Percentiles rank a stretch among this genome's conserved stretches.
These are phyloP conservation scores for Matsumyia berberina DNA, from an alignment of 2,888 invertebrate species.

Conservation along the genomic window DNA sequence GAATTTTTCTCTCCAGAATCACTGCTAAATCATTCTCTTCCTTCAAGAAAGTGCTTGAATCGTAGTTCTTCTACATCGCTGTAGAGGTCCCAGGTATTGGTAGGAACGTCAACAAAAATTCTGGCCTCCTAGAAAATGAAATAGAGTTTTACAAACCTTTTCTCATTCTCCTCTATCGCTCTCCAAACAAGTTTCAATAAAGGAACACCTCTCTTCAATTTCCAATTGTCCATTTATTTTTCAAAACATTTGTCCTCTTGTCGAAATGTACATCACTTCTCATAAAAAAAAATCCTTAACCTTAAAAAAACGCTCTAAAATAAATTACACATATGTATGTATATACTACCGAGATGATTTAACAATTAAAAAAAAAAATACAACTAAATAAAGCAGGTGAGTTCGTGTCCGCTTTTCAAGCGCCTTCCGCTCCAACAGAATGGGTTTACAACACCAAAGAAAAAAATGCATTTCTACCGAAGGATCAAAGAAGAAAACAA, in stretches of 20 bases:
- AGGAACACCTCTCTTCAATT: background rate
- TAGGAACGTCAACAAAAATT: too few species aligned
- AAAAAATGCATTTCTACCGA: slow-evolving; percentile 47
- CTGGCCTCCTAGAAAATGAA: too few species aligned
- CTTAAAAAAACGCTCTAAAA: slow-evolving; percentile 54
- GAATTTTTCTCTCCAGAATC: too few species aligned
- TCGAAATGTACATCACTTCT: slow-evolving; percentile 31
- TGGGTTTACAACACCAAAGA: slow-evolving; percentile 23
- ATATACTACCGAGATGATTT: slow-evolving; percentile 30
- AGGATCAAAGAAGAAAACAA: slow-evolving; percentile 38
- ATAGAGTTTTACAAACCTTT: too few species aligned
- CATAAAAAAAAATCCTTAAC: slow-evolving; percentile 55
- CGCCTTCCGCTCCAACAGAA: slow-evolving; percentile 6
- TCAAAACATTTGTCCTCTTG: slow-evolving; percentile 28
- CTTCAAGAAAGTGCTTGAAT: too few species aligned
- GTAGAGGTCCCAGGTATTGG: too few species aligned
- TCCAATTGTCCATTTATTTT: slow-evolving; percentile 52
- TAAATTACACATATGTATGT: slow-evolving; percentile 59
- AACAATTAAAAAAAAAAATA: slow-evolving; percentile 37
- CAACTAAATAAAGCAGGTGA: slow-evolving; percentile 58
- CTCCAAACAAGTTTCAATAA: background rate
- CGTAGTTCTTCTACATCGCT: too few species aligned
- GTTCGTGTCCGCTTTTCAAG: slow-evolving; percentile 39
- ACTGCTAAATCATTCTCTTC: too few species aligned
- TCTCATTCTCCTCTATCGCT: background rate